phyloP scores from a whole-genome alignment of 92 coral and sea anemone species.

The Bergia puertoricense region DNA sequence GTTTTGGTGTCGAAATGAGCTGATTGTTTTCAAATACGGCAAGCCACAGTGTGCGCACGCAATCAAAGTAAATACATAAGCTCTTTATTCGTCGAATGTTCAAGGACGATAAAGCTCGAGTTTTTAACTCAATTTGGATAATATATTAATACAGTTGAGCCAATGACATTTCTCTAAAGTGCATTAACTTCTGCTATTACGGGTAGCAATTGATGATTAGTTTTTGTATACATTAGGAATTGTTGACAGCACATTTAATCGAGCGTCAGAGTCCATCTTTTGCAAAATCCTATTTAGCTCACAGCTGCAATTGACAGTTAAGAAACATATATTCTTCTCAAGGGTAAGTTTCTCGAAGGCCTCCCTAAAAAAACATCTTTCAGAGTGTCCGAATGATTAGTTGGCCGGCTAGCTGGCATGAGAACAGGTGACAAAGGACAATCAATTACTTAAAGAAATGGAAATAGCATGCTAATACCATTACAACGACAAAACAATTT shows the following conservation, averaged over 20 bases:
- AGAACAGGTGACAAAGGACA: background rate
- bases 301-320: background rate
- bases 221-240: background rate
- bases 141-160: background rate
- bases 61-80: too few species aligned
- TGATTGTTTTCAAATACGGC: too few species aligned
- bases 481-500: background rate
- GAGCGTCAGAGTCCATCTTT: background rate
- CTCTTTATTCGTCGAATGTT: background rate
- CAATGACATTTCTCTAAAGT: background rate
- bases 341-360: too few species aligned
- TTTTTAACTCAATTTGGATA: background rate
- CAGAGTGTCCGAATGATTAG: background rate
- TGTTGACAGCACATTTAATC: background rate
- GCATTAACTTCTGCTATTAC: background rate
- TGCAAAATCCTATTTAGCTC: background rate
- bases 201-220: background rate
- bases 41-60: too few species aligned
- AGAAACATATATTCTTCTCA: background rate
- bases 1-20: too few species aligned
- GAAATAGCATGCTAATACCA: background rate
- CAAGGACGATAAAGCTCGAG: too few species aligned
- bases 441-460: background rate
- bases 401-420: background rate
- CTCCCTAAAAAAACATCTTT: too few species aligned